Base-by-base conservation (phyloP, 1,140 invertebrate species). In the Fopius arisanus region DNA sequence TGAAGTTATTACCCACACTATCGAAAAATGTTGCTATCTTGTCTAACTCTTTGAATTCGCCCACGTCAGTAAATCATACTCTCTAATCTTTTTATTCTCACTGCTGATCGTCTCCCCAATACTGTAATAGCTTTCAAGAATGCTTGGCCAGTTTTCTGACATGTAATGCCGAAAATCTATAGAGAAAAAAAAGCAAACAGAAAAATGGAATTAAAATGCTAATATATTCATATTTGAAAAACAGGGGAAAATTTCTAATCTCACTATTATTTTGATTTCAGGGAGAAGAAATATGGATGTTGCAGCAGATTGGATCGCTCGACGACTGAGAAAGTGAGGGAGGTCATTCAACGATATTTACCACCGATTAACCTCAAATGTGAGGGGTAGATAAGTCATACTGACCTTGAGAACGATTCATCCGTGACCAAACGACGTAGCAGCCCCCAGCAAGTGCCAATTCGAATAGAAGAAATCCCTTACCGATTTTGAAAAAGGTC, bases 331-430 rank as follows among this genome's bases (percentile, higher is more conserved):
- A 16, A 3, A 9, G 5, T 48, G 28, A 70, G 16, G 7, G 9
- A 9, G 5, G n/a, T 48, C 43, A 14, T 26, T 14, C 3, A 51
- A 23, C 21, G 43, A 43, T 2, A 71, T 40, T 16, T 65, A 66
- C 59, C 43, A 40, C 54, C 51, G 23, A 26, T 37, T 75, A 75
- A 75, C 68, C 68, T 77, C 28, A 72, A 74, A 76, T 65, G 63
- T 63, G 10, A 23, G 9, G 51, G 21, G 6, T 62, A 14, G 0
- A 70, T 5, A 31, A 10, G 9, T 51, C 62, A 62, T 62, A 83
- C 79, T 82, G 68, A 89, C 87, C 82, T 80, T 80, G 81, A 10
- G 84, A 87, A 3, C 67, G 73, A 68, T 84, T 86, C 83, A 88
- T 80, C 41, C 76, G 67, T 48, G 51, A 33, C 83, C 84, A 88